These are phyloP conservation scores for Sylvicola cinctus DNA, from an alignment of 2,888 invertebrate genomes.

Conservation along the genomic window DNA sequence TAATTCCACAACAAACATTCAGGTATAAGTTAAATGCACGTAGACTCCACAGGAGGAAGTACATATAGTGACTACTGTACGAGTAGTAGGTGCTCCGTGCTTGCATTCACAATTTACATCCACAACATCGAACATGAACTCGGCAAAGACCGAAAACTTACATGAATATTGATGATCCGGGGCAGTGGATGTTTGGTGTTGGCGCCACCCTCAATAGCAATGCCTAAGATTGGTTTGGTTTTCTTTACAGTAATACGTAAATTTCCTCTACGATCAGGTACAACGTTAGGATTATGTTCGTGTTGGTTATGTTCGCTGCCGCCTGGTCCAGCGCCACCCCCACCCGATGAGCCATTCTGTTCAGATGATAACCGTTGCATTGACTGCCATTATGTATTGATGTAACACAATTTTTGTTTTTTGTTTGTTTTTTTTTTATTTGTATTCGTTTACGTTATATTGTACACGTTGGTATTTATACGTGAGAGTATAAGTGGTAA, in stretches of 20 bases:
- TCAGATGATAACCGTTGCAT: constrained; percentile 49
- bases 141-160: constrained; percentile 30
- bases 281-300: constrained; percentile 40
- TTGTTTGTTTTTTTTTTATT: neutral
- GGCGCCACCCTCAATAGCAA: constrained; percentile 93
- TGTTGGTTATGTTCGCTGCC: constrained; percentile 23
- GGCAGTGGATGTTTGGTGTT: constrained; percentile 90
- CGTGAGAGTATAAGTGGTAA: too few relatives aligned
- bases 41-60: too few relatives aligned
- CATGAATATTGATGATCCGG: constrained; percentile 90
- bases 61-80: too few relatives aligned
- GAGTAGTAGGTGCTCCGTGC: too few relatives aligned
- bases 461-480: too few relatives aligned
- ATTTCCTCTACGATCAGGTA: constrained; percentile 72
- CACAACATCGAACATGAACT: neutral
- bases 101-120: neutral
- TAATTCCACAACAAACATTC: too few relatives aligned
- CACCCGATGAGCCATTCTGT: constrained; percentile 29
- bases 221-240: constrained; percentile 83
- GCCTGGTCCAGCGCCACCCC: too few relatives aligned
- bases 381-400: constrained; percentile 28
- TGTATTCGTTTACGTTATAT: too few relatives aligned
- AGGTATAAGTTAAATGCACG: too few relatives aligned
- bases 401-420: neutral
- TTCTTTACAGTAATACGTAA: constrained; percentile 78